Conservation (phyloP, 2,113 vertebrate genomes). For the Stigmatopora nigra region DNA sequence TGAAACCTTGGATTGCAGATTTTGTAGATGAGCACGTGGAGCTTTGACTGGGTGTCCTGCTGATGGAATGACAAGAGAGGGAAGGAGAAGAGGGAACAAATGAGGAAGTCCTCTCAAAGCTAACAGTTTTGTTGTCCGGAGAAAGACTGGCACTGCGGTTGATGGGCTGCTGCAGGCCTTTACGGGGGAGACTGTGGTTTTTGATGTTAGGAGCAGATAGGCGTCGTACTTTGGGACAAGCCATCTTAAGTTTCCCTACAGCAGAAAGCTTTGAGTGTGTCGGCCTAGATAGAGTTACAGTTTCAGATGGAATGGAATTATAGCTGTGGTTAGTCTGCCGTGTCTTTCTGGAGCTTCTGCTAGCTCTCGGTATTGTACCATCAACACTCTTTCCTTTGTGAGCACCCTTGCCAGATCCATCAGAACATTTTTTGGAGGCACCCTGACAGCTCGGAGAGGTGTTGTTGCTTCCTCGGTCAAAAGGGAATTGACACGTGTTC, state of each 20-base stretch:
- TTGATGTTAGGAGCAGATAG: constrained; percentile 81
- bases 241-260: constrained; percentile 82
- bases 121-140: constrained; percentile 76
- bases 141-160: constrained; percentile 81
- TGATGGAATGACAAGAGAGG: constrained; percentile 81
- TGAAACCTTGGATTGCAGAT: constrained; percentile 72
- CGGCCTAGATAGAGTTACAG: constrained; percentile 64
- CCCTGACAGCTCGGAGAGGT: constrained; percentile 73
- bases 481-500: constrained; percentile 61
- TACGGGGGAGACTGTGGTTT: constrained; percentile 80
- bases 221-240: constrained; percentile 81
- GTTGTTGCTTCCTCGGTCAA: constrained; percentile 78
- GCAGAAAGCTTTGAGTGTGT: constrained; percentile 79
- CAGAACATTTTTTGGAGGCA: constrained; percentile 44
- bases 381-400: constrained; percentile 67
- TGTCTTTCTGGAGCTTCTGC: constrained; percentile 74
- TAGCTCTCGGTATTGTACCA: constrained; percentile 77
- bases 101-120: constrained; percentile 57
- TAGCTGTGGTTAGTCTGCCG: constrained; percentile 61
- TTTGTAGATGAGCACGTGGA: constrained; percentile 70
- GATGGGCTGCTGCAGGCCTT: constrained; percentile 77
- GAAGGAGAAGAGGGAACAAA: constrained; percentile 64
- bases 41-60: constrained; percentile 75
- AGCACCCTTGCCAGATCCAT: constrained; percentile 23
- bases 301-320: constrained; percentile 39